Evolutionary conservation across 2,113 vertebrate genomes (phyloP).

Genomic region (Zosterops lateralis): DNA sequence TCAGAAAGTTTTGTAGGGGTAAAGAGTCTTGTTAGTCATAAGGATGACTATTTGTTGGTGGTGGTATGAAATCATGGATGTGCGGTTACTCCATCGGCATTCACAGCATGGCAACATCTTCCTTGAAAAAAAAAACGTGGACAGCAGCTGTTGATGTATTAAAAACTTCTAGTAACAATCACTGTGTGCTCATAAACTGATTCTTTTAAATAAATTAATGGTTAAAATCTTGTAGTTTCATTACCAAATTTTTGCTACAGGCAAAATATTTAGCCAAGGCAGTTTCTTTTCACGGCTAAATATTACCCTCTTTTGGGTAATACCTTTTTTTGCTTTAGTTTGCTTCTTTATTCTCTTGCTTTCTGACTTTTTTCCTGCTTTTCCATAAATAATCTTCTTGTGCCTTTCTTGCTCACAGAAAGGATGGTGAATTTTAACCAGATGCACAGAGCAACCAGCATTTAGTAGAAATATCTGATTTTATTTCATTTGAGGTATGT

Average conservation of each 20-base stretch:
- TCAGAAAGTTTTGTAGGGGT: neutral
- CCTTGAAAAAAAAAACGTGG: neutral
- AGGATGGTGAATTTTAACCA: neutral
- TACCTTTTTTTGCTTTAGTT: neutral
- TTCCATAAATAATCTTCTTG: neutral
- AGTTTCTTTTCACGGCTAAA: neutral
- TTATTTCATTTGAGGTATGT: neutral
- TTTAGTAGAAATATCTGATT: neutral
- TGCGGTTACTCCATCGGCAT: neutral
- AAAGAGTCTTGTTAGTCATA: neutral
- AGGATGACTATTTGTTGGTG: rapidly evolving
- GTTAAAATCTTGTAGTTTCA: neutral
- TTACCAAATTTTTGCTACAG: neutral
- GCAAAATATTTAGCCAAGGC: neutral
- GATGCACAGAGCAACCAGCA: neutral
- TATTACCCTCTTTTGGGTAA: neutral
- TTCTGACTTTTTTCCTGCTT: neutral
- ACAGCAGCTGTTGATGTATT: neutral
- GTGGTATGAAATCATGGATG: neutral
- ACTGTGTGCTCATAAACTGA: neutral
- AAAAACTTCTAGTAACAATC: neutral
- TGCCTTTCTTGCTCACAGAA: neutral
- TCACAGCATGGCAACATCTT: neutral
- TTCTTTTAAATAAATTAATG: neutral
- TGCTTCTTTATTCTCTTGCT: neutral